Evolutionary conservation across 2,888 invertebrate species (phyloP).

Genomic region (Bombylius discolor): DNA sequence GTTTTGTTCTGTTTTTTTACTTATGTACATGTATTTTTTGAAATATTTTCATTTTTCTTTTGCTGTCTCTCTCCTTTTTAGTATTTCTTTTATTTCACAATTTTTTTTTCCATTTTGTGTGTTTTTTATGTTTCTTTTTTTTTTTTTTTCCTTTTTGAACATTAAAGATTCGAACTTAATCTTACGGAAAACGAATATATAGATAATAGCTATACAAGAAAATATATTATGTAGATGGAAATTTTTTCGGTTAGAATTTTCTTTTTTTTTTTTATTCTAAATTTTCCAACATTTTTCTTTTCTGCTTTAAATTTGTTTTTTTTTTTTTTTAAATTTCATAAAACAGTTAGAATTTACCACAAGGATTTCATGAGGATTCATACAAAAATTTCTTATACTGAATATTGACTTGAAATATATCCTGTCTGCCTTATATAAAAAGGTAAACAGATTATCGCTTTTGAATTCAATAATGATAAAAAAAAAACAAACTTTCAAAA

Average conservation of each 20-base stretch:
- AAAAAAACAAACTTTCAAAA: no score
- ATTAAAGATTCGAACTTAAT: not conserved
- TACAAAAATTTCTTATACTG: not conserved
- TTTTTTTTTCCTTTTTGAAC: not conserved
- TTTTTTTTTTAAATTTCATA: not conserved
- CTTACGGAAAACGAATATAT: not conserved
- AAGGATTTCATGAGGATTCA: not conserved
- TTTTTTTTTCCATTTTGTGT: not conserved
- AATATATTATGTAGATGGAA: no score
- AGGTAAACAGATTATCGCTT: not conserved
- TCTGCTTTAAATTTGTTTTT: no score
- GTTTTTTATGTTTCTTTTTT: not conserved
- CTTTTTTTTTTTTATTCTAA: no score
- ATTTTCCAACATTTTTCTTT: no score
- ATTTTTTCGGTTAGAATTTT: no score
- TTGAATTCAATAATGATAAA: not conserved
- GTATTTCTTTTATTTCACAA: not conserved
- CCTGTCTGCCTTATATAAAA: not conserved
- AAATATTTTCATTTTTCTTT: not conserved
- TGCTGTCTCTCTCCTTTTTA: not conserved
- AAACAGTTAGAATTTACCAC: not conserved
- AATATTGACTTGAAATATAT: not conserved
- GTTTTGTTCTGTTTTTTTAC: not conserved
- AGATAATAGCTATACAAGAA: not conserved
- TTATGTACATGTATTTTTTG: not conserved